Conservation (phyloP, 2,888 invertebrate species). For the Macrostomum cliftonense region DNA sequence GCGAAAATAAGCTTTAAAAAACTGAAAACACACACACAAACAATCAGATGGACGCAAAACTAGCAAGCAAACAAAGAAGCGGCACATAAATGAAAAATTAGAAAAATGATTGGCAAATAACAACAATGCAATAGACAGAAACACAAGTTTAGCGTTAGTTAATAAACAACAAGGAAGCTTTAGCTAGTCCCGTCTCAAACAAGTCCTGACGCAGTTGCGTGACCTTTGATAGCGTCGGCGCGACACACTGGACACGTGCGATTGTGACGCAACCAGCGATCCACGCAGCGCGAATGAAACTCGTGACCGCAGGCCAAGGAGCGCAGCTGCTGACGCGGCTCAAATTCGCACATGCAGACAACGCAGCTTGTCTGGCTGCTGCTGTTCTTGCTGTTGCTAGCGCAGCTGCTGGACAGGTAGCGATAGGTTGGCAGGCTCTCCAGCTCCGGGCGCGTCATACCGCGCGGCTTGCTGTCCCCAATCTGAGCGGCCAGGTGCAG, state of each 20-base stretch:
- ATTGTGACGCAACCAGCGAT: constrained; percentile 91
- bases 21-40: too few relatives aligned
- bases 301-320: constrained; percentile 84
- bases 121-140: too few relatives aligned
- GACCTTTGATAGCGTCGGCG: constrained; percentile 72
- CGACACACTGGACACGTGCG: constrained; percentile 87
- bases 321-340: constrained; percentile 65
- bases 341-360: constrained; percentile 92
- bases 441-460: constrained; percentile 65
- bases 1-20: too few relatives aligned
- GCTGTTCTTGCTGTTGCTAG: too few relatives aligned
- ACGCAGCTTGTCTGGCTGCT: constrained; percentile 63
- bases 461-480: constrained; percentile 79
- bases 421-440: constrained; percentile 76
- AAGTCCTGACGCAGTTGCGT: not conserved
- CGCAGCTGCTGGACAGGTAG: constrained; percentile 49
- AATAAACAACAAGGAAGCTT: too few relatives aligned
- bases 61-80: too few relatives aligned
- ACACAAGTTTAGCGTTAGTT: too few relatives aligned
- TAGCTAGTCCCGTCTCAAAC: too few relatives aligned
- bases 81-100: too few relatives aligned
- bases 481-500: constrained; percentile 72
- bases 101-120: too few relatives aligned
- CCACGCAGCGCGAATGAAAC: constrained; percentile 87
- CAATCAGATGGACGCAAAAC: too few relatives aligned